phyloP scores from a whole-genome alignment of 2,797 vertebrate genomes.

The Adrianichthys oophorus region DNA sequence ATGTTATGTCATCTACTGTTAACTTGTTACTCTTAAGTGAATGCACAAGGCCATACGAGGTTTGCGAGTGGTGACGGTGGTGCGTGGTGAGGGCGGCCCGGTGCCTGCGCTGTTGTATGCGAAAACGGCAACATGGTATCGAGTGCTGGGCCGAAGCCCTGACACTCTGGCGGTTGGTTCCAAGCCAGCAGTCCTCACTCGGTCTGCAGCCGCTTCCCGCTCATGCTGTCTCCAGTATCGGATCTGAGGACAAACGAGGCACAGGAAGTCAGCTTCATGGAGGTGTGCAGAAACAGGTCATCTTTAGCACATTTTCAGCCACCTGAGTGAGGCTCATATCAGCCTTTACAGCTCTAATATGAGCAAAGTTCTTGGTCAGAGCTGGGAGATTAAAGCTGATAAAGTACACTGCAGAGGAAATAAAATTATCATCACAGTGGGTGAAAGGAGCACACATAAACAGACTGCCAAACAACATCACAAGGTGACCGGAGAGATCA shows the following conservation, averaged over 20 bases:
- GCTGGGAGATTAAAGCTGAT: constrained; percentile 2
- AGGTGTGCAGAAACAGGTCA: not conserved
- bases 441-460: not conserved
- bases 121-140: constrained; percentile 89
- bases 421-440: not conserved
- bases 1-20: too few relatives aligned
- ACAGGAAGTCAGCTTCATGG: not conserved
- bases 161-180: constrained; percentile 84
- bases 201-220: constrained; percentile 91
- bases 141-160: constrained; percentile 87
- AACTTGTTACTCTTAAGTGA: too few relatives aligned
- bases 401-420: not conserved
- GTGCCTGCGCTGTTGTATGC: constrained; percentile 95
- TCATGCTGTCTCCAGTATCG: constrained; percentile 94
- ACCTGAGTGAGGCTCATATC: not conserved
- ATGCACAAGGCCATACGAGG: constrained; percentile 81
- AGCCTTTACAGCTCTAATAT: not conserved
- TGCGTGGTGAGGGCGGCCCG: constrained; percentile 85
- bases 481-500: not conserved
- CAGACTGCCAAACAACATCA: not conserved
- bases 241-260: constrained; percentile 74
- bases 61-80: constrained; percentile 87
- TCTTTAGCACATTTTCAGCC: not conserved
- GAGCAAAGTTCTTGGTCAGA: not conserved
- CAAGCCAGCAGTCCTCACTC: constrained; percentile 88